Conservation (phyloP, 1,140 invertebrate species). For the Bombus confusus region DNA sequence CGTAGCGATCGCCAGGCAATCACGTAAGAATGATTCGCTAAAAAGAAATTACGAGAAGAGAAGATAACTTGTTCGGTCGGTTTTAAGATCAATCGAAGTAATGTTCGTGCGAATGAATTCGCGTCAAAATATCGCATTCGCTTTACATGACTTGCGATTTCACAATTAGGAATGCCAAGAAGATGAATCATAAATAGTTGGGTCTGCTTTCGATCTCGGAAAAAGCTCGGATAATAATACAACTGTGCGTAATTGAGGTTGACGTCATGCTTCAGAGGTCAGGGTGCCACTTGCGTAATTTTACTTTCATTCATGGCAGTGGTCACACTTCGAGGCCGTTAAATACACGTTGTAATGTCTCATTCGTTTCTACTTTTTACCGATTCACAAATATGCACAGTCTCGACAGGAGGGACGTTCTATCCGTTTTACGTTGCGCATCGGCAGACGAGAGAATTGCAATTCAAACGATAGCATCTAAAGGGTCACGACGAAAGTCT, state of each 20-base stretch:
- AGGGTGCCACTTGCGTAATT: constrained; percentile 41
- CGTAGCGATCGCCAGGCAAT: background rate
- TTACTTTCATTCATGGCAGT: constrained; percentile 58
- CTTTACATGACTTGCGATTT: background rate
- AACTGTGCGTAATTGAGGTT: background rate
- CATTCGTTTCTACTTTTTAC: background rate
- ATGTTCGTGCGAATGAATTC: background rate
- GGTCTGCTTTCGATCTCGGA: background rate
- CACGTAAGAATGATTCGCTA: background rate
- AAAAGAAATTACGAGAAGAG: background rate
- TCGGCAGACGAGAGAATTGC: background rate
- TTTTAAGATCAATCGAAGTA: background rate
- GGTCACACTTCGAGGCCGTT: background rate
- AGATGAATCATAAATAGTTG: constrained; percentile 4
- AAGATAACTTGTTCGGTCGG: background rate
- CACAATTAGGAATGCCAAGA: background rate
- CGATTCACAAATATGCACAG: background rate
- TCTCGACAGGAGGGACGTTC: background rate
- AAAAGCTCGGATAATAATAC: constrained; percentile 2
- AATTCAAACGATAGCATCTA: fast-evolving
- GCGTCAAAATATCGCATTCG: background rate
- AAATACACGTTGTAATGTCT: background rate
- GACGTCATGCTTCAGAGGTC: constrained; percentile 45
- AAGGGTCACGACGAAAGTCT: background rate
- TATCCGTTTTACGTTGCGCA: background rate